Evolutionary conservation across 2,113 vertebrate species (phyloP), one percentile per base, ranked within the genome.

Genomic region (Apodemus sylvaticus): DNA sequence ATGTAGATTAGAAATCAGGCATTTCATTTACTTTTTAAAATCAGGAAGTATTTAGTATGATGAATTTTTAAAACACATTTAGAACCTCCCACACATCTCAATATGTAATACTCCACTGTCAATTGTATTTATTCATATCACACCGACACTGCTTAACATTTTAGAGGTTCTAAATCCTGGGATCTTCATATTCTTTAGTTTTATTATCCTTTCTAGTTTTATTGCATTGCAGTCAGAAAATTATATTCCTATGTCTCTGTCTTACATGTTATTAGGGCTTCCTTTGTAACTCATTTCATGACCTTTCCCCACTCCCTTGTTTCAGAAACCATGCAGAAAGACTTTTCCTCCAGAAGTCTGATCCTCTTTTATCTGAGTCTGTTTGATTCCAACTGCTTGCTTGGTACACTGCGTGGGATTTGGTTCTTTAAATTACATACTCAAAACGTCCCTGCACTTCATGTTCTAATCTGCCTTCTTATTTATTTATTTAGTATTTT

Each of bases 31-130:
- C 48, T 88, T 87, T 92, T 88, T 73, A 73, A 73, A 73, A 45
- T 78, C 71, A 14, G 29, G 91, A 70, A 78, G 29, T 68, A 51
- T 71, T 95, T 91, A 93, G 34, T 77, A 39, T 19, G 60, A 17
- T 66, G 26, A 60, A 51, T 89, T 96, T 68, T 95, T 76, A 89
- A 53, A 79, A 13, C 66, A 34, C 29, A 93, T 93, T 95, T 85
- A 91, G 58, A 90, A 83, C 10, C 53, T 62, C 2, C 7, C 62
- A 85, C 42, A 79, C n/a, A 79, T 88, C 82, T 70, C 90, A 88
- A 55, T 45, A 74, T 19, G 36, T 42, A 74, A 48, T 85, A 24
- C 64, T 74, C 55, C 31, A 42, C 77, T 79, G 70, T 91, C 42
- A 79, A 58, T 3, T 85, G 76, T 94, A 39, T 16, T 48, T 88